Percentiles rank a stretch among this genome's conserved stretches.
These are phyloP conservation scores for Oryzias melastigma DNA, from an alignment of 2,113 vertebrate species.

Conservation along the genomic window DNA sequence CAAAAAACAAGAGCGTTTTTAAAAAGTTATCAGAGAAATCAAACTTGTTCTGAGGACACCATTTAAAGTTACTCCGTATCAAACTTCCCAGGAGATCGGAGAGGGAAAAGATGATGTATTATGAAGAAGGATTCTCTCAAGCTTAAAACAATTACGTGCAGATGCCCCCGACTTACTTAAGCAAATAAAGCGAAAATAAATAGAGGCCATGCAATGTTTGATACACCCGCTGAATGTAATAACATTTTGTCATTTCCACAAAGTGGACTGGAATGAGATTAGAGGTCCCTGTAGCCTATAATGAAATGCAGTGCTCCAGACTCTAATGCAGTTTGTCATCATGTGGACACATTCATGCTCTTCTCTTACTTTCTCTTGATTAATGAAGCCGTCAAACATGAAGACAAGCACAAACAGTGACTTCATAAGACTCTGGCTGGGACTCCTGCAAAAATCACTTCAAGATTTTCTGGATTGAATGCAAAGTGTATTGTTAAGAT, in stretches of 20 bases:
- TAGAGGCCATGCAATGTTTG: constrained; percentile 75
- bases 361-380: constrained; percentile 67
- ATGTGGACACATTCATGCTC: constrained; percentile 71
- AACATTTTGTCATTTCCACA: constrained; percentile 78
- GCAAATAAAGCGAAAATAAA: constrained; percentile 80
- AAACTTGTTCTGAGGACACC: constrained; percentile 43
- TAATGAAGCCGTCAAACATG: constrained; percentile 52
- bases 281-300: constrained; percentile 76
- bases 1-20: constrained; percentile 54
- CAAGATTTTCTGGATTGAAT: constrained; percentile 31
- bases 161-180: constrained; percentile 74
- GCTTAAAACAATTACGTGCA: constrained; percentile 79
- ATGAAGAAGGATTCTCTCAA: constrained; percentile 67
- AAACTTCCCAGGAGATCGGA: constrained; percentile 59
- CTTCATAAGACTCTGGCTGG: constrained; percentile 32
- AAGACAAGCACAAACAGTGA: constrained; percentile 55
- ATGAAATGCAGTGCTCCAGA: constrained; percentile 72
- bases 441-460: constrained; percentile 21
- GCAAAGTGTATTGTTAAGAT: constrained; percentile 22
- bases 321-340: constrained; percentile 76
- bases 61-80: constrained; percentile 59
- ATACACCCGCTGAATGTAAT: constrained; percentile 77
- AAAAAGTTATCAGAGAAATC: constrained; percentile 53
- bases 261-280: constrained; percentile 82
- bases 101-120: constrained; percentile 77